Evolutionary conservation across 2,113 vertebrate species (phyloP), one percentile per base, ranked within the genome.

Genomic region (Perca flavescens): DNA sequence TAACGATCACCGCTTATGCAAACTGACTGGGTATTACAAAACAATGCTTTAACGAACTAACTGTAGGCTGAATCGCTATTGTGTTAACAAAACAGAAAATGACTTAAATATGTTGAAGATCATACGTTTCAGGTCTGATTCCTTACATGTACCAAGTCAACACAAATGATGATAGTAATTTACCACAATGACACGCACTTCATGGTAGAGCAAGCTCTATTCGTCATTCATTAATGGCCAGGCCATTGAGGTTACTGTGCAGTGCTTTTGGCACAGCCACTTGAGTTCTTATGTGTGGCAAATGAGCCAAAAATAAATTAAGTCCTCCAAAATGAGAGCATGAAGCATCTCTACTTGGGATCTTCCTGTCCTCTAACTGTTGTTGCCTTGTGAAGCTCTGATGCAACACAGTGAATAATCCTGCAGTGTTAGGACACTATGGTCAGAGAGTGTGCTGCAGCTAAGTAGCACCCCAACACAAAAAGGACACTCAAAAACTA

Each of bases 251-350:
- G 91, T 90, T 63, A 79, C 70, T 63, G 76, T 75, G 3, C 77
- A 85, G 79, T 69, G 85, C 75, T 80, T 50, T 16, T 77, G 81
- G 75, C 77, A 70, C 70, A 84, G 72, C 73, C 80, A 86, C 78
- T 84, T 36, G 47, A 85, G 76, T 63, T 74, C 71, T 74, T 61
- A 79, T 81, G 69, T 70, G 75, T 78, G 72, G 57, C 15, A 19
- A 84, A 84, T 6, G 43, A 74, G 80, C 84, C 90, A 86, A 91
- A 94, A 89, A 91, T 90, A 92, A 87, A 76, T 65, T 0, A 64
- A 80, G 75, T 82, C 73, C 76, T 83, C 66, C 53, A 85, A 84
- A 90, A 86, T 77, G 65, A 77, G 84, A 82, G 86, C 86, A 77
- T 81, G 79, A 76, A 80, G 72, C 84, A 84, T 70, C 69, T 40